Percentiles rank a stretch among this genome's conserved stretches.
Conservation (phyloP, 2,888 invertebrate genomes). For the Tubulanus polymorphus region DNA sequence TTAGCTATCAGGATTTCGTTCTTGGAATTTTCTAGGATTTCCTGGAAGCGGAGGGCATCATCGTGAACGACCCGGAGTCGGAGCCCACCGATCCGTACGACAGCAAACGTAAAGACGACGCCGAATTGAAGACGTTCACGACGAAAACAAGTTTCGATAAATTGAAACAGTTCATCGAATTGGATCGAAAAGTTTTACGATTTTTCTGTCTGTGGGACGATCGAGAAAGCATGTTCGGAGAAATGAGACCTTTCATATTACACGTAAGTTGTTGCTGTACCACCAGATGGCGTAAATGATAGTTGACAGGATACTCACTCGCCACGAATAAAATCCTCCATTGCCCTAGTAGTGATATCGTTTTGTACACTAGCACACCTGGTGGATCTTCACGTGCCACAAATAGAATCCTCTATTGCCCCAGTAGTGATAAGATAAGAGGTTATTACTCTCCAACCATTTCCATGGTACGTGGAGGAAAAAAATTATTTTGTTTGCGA, state of each 20-base stretch:
- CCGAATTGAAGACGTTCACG: conserved; percentile 40
- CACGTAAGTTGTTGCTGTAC: conserved; percentile 54
- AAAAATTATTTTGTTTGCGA: too few species aligned
- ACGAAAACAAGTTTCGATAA: conserved; percentile 58
- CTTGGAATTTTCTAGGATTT: conserved; percentile 64
- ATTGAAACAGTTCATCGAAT: conserved; percentile 69
- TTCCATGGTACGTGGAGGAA: too few species aligned
- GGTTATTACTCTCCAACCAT: too few species aligned
- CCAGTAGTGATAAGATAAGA: too few species aligned
- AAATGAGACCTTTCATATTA: conserved; percentile 62
- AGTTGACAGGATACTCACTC: too few species aligned
- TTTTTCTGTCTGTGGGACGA: conserved; percentile 59
- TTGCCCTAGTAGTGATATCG: too few species aligned
- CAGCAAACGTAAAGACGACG: conserved; percentile 35
- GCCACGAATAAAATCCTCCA: too few species aligned
- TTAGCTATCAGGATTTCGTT: conserved; percentile 2
- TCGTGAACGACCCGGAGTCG: conserved; percentile 66
- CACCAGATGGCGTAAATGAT: too few species aligned
- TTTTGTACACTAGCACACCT: too few species aligned
- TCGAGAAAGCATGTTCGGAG: conserved; percentile 54
- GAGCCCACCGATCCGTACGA: conserved; percentile 70
- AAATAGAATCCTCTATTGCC: too few species aligned
- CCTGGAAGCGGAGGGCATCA: conserved; percentile 76
- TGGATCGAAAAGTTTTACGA: conserved; percentile 71
- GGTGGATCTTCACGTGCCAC: too few species aligned